A percentile compares a stretch with the other conserved stretches of the same genome.
phyloP scores from a whole-genome alignment of 2,113 vertebrate genomes.

The Elephantulus edwardii region DNA sequence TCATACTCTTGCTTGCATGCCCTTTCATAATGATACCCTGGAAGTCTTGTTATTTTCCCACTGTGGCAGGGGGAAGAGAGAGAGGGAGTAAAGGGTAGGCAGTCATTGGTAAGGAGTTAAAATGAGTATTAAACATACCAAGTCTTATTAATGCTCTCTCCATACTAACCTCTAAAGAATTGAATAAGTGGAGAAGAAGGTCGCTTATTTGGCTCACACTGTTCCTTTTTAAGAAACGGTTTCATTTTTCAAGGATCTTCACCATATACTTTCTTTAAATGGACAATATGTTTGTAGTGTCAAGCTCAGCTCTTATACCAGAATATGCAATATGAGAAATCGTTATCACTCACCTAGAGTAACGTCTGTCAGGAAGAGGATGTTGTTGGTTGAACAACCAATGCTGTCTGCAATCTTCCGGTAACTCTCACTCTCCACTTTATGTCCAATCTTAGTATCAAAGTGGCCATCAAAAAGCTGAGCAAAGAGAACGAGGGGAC shows the following conservation, averaged over 20 bases:
- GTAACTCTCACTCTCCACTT: constrained; percentile 96
- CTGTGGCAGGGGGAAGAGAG: neutral
- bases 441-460: constrained; percentile 94
- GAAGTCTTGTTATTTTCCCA: neutral
- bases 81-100: neutral
- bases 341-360: constrained; percentile 86
- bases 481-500: constrained; percentile 49
- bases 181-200: neutral
- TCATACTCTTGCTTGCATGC: too few species aligned
- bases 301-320: neutral
- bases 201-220: neutral
- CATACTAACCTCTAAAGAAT: neutral
- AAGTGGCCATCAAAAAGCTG: constrained; percentile 97
- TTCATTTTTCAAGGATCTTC: neutral
- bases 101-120: neutral
- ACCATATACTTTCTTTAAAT: neutral
- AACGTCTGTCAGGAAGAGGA: constrained; percentile 95
- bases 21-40: too few species aligned
- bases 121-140: neutral
- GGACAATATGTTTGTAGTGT: neutral
- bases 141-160: neutral
- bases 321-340: constrained; percentile 67
- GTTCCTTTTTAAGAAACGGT: neutral
- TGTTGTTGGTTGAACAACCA: constrained; percentile 91
- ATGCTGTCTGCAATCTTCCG: constrained; percentile 91